Percentiles rank a stretch among this genome's conserved stretches.
Conservation (phyloP, 2,113 vertebrate genomes). For the Microcebus ravelobensis region DNA sequence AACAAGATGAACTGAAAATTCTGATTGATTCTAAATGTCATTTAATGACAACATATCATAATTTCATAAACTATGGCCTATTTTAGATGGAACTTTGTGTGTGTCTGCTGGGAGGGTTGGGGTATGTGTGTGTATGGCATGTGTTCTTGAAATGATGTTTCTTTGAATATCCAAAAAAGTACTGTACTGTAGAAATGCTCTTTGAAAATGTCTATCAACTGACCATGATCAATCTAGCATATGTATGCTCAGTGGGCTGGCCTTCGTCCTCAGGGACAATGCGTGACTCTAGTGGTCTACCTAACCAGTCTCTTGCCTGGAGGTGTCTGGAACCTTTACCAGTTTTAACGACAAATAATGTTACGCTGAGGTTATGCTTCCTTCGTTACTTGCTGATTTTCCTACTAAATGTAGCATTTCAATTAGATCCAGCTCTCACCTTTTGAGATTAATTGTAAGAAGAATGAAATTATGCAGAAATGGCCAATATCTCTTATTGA, state of each 20-base stretch:
- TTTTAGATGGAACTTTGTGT: conserved; percentile 77
- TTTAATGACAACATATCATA: conserved; percentile 19
- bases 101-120: not conserved
- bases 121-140: not conserved
- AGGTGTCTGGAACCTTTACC: conserved; percentile 31
- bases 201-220: conserved; percentile 62
- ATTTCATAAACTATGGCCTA: conserved; percentile 47
- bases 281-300: conserved; percentile 41
- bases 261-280: conserved; percentile 61
- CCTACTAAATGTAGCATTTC: conserved; percentile 69
- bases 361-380: conserved; percentile 36
- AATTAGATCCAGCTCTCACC: conserved; percentile 72
- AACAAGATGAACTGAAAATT: conserved; percentile 56
- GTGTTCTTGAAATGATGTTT: conserved; percentile 68
- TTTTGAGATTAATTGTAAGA: conserved; percentile 77
- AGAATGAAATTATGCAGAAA: conserved; percentile 76
- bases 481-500: conserved; percentile 68
- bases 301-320: conserved; percentile 33
- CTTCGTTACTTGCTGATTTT: conserved; percentile 64
- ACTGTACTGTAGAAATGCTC: conserved; percentile 53
- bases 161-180: conserved; percentile 60
- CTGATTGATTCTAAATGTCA: conserved; percentile 37
- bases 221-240: conserved; percentile 40
- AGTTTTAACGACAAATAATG: conserved; percentile 59
- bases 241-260: not conserved